Conservation (phyloP, 1,140 invertebrate species). For the Ceratina japonica region DNA sequence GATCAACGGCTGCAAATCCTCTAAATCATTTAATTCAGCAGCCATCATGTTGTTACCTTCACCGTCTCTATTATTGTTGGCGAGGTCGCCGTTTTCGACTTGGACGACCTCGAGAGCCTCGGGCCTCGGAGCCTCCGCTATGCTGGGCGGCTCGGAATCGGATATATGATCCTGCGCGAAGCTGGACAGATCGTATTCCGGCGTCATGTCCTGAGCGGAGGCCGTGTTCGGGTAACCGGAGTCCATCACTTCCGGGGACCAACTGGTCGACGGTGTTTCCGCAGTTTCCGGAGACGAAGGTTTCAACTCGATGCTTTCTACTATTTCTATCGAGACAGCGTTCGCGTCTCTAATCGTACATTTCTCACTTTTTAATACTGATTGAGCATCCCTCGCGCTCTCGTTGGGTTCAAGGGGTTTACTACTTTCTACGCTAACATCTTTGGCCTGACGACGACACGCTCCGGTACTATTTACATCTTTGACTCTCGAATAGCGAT, state of each 20-base stretch:
- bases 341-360: constrained; percentile 21
- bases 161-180: constrained; percentile 65
- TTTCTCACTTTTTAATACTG: constrained; percentile 10
- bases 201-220: constrained; percentile 74
- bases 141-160: constrained; percentile 66
- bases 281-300: constrained; percentile 40
- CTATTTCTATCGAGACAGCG: constrained; percentile 11
- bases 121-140: constrained; percentile 61
- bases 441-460: constrained; percentile 48
- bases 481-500: not conserved
- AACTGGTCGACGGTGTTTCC: constrained; percentile 65
- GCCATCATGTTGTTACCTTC: constrained; percentile 80
- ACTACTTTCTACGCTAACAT: constrained; percentile 34
- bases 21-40: constrained; percentile 54
- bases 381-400: constrained; percentile 13
- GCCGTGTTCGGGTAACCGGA: constrained; percentile 80
- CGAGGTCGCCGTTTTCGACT: constrained; percentile 81
- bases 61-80: constrained; percentile 80
- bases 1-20: constrained; percentile 67
- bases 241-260: constrained; percentile 74
- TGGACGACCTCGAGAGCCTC: constrained; percentile 64
- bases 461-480: constrained; percentile 8
- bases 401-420: constrained; percentile 6
- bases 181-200: constrained; percentile 67
- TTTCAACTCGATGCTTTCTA: constrained; percentile 47